Evolutionary conservation across 2,797 vertebrate genomes (phyloP).

Genomic region (Lycodopsis pacificus): DNA sequence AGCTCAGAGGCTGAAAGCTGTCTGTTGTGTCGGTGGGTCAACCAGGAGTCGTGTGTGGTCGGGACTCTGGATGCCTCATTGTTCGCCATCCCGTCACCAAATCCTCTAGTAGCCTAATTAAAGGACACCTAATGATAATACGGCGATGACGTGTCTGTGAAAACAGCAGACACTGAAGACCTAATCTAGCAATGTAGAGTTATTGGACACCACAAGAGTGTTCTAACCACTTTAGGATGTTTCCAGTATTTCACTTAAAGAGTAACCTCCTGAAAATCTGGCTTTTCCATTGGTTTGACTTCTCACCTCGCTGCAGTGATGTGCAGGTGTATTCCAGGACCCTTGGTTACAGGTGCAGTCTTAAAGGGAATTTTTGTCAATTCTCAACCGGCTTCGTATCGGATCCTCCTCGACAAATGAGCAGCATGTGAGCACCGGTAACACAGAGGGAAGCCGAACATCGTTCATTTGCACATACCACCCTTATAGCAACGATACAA

Average conservation of each 20-base stretch:
- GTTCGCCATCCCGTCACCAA: constrained; percentile 47
- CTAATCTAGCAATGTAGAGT: background rate
- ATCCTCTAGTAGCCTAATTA: constrained; percentile 44
- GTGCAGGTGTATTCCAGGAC: background rate
- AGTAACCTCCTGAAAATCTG: constrained; percentile 29
- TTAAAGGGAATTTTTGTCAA: background rate
- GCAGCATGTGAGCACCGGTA: background rate
- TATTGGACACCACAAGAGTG: background rate
- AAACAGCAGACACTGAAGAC: background rate
- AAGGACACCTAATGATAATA: constrained; percentile 40
- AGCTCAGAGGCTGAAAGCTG: constrained; percentile 48
- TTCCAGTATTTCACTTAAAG: background rate
- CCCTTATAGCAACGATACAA: background rate
- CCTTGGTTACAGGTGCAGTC: background rate
- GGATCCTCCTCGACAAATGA: background rate
- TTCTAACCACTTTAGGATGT: background rate
- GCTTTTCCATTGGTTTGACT: background rate
- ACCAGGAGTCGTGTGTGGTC: constrained; percentile 43
- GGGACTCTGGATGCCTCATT: constrained; percentile 22
- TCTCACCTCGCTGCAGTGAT: background rate
- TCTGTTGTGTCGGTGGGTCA: constrained; percentile 51
- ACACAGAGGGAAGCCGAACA: background rate
- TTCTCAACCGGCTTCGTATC: background rate
- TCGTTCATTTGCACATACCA: background rate
- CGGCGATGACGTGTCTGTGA: constrained; percentile 12